Evolutionary conservation across 2,888 invertebrate genomes (phyloP).

Genomic region (Prionchulus punctatus): DNA sequence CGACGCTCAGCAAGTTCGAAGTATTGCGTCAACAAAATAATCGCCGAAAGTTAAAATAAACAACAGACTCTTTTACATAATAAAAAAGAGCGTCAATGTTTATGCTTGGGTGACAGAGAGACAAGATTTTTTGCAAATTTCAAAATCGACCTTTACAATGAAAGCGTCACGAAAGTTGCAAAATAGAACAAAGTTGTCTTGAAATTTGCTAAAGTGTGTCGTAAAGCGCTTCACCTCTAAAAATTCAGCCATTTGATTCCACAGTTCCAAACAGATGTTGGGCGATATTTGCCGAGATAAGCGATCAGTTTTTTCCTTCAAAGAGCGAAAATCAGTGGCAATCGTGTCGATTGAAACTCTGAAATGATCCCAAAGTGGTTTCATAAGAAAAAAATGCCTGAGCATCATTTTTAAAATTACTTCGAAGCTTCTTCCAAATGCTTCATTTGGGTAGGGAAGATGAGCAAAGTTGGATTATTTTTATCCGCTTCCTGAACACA

Average conservation of each 20-base stretch:
- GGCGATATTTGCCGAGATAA: conserved; percentile 64
- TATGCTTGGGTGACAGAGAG: too few species aligned
- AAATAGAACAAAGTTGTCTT: too few species aligned
- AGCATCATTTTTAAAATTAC: conserved; percentile 48
- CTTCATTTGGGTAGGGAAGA: conserved; percentile 64
- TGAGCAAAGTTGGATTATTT: conserved; percentile 60
- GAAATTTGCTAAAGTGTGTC: too few species aligned
- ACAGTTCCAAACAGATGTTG: too few species aligned
- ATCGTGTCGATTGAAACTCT: conserved; percentile 77
- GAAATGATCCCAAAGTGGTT: conserved; percentile 19
- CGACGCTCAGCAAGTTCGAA: too few species aligned
- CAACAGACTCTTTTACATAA: too few species aligned
- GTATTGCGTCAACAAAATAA: too few species aligned
- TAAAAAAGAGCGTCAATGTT: too few species aligned
- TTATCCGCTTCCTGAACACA: conserved; percentile 64
- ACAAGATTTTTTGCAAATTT: too few species aligned
- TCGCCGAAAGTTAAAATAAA: too few species aligned
- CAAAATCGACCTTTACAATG: too few species aligned
- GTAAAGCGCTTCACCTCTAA: conserved; percentile 46
- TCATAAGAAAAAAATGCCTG: conserved; percentile 10
- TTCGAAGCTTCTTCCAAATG: conserved; percentile 80
- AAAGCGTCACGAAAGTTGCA: too few species aligned
- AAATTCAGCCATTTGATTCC: conserved; percentile 70
- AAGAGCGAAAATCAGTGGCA: conserved; percentile 63
- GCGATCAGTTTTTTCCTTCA: conserved; percentile 58